Evolutionary conservation across 2,888 invertebrate species (phyloP).

Genomic region (Sylvicola cinctus): DNA sequence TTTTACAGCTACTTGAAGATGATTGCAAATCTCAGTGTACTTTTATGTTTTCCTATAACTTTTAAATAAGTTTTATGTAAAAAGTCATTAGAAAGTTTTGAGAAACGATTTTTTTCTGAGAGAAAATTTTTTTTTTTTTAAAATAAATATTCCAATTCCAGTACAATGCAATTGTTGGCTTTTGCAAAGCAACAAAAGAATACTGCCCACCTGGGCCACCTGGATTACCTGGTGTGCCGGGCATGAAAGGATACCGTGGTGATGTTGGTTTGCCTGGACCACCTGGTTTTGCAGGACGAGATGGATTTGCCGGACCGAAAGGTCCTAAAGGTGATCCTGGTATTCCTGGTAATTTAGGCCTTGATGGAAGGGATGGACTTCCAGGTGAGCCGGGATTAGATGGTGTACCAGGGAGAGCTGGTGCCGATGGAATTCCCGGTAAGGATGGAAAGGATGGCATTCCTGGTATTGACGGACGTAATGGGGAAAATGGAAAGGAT

Average conservation of each 20-base stretch:
- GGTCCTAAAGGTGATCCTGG: constrained; percentile 40
- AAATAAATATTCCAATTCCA: constrained; percentile 21
- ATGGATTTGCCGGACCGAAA: constrained; percentile 22
- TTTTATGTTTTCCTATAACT: too few relatives aligned
- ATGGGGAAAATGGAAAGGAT: constrained; percentile 38
- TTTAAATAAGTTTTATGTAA: too few relatives aligned
- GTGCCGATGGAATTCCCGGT: constrained; percentile 62
- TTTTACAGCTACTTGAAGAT: too few relatives aligned
- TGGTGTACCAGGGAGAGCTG: constrained; percentile 69
- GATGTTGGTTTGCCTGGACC: constrained; percentile 41
- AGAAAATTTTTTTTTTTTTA: too few relatives aligned
- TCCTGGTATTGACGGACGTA: constrained; percentile 26
- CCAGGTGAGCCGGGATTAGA: constrained; percentile 81
- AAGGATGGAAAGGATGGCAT: constrained; percentile 46
- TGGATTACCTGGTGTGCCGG: constrained; percentile 42
- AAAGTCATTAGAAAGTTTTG: too few relatives aligned
- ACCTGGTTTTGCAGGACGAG: constrained; percentile 31
- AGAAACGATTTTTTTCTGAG: too few relatives aligned
- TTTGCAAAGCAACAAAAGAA: constrained; percentile 63
- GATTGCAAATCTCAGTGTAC: too few relatives aligned
- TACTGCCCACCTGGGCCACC: constrained; percentile 54
- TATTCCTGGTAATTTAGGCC: constrained; percentile 44
- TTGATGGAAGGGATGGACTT: constrained; percentile 75
- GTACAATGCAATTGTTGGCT: constrained; percentile 66
- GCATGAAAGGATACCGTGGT: constrained; percentile 50